Evolutionary conservation across 2,888 invertebrate genomes (phyloP).

Genomic region (Drosophila borealis): DNA sequence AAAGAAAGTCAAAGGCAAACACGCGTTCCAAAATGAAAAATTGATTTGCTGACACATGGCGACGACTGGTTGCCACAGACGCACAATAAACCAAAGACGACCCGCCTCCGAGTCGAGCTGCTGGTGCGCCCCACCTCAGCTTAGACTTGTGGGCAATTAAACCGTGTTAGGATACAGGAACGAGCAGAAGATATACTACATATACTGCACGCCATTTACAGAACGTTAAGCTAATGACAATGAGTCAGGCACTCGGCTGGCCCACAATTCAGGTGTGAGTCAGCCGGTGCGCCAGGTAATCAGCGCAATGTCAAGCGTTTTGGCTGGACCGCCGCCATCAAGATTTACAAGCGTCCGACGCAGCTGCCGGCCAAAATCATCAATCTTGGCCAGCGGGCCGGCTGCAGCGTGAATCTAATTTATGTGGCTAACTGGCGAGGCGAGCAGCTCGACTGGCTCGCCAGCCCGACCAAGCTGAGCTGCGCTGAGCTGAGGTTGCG

Average conservation of each 20-base stretch:
- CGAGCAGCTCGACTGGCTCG: not conserved
- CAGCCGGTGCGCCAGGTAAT: conserved; percentile 52
- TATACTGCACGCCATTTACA: conserved; percentile 30
- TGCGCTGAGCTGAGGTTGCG: conserved; percentile 9
- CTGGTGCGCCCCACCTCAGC: too few species aligned
- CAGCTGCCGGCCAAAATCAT: conserved; percentile 66
- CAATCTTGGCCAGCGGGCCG: conserved; percentile 61
- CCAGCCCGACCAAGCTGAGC: not conserved
- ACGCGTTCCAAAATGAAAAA: conserved; percentile 38
- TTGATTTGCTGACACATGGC: conserved; percentile 51
- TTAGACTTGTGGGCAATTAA: conserved; percentile 58
- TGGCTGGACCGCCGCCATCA: conserved; percentile 28
- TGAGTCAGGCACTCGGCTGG: conserved; percentile 62
- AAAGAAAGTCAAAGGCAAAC: conserved; percentile 4
- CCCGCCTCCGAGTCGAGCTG: conserved; percentile 2
- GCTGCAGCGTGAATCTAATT: conserved; percentile 65
- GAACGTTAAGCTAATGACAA: conserved; percentile 68
- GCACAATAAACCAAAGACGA: not conserved
- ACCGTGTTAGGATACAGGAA: conserved; percentile 64
- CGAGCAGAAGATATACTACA: conserved; percentile 26
- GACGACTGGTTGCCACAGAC: not conserved
- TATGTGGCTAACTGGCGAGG: conserved; percentile 48
- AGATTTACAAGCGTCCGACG: conserved; percentile 62
- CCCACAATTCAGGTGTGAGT: conserved; percentile 43
- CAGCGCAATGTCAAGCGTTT: conserved; percentile 68